These are phyloP conservation scores for Drymodes brunneopygia DNA, from an alignment of 2,113 vertebrate genomes.

Conservation along the genomic window DNA sequence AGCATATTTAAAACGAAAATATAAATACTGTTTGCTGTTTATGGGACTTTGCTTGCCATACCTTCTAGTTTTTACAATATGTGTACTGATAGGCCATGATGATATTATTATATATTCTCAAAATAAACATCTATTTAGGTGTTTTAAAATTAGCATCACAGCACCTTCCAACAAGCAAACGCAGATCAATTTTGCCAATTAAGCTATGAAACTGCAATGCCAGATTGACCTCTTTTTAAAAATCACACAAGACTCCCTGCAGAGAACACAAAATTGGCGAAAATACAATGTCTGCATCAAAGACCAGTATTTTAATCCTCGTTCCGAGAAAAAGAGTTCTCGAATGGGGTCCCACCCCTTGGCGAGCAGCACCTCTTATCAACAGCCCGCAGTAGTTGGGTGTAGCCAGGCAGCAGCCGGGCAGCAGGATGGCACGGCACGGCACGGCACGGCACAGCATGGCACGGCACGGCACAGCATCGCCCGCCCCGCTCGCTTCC, in stretches of 20 bases:
- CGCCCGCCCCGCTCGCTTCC: background rate
- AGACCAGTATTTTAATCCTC: accelerated
- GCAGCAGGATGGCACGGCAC: too few species aligned
- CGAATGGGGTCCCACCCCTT: accelerated
- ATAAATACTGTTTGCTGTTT: background rate
- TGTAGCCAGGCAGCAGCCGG: background rate
- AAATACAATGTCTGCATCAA: background rate
- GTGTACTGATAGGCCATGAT: background rate
- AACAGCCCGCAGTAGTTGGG: background rate
- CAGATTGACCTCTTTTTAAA: background rate
- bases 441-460: background rate
- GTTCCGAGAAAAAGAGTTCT: accelerated
- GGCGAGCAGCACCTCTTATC: accelerated
- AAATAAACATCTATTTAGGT: background rate
- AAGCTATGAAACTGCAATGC: background rate
- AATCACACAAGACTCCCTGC: accelerated
- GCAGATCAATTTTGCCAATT: background rate
- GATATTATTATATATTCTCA: accelerated
- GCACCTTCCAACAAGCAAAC: background rate
- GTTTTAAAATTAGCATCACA: background rate
- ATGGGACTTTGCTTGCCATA: background rate
- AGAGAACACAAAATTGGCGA: background rate
- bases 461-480: accelerated
- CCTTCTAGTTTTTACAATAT: background rate
- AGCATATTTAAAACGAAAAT: background rate